Conservation (phyloP, 2,797 vertebrate species). For the Petrocephalus sullivani region DNA sequence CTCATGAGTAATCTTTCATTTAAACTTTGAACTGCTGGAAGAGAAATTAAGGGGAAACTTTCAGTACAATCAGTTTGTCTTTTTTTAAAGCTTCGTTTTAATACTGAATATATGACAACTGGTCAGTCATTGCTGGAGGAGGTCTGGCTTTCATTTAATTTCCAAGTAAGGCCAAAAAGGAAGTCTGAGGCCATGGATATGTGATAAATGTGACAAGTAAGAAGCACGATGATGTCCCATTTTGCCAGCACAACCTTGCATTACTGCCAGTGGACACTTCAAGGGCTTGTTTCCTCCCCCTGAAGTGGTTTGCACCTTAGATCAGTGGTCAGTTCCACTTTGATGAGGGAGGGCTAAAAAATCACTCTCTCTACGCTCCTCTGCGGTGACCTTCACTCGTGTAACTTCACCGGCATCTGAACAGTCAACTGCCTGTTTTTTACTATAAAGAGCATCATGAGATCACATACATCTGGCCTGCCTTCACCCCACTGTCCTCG, state of each 20-base stretch:
- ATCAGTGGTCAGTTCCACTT: background rate
- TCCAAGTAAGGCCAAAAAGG: background rate
- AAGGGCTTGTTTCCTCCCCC: background rate
- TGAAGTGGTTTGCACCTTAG: background rate
- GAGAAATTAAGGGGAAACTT: conserved; percentile 61
- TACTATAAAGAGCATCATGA: background rate
- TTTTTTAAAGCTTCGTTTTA: background rate
- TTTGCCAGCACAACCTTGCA: background rate
- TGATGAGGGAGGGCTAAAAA: background rate
- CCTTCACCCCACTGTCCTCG: background rate
- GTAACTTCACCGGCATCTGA: background rate
- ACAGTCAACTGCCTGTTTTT: background rate
- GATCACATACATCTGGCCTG: background rate
- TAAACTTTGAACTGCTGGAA: conserved; percentile 55
- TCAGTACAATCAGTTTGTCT: background rate
- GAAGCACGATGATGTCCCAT: background rate
- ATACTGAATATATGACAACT: background rate
- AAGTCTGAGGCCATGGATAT: background rate
- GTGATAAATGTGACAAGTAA: background rate
- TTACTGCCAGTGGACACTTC: background rate
- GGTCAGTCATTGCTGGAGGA: conserved; percentile 9
- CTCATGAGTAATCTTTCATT: conserved; percentile 46
- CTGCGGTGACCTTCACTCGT: background rate
- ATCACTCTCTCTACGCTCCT: background rate
- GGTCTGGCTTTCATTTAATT: conserved; percentile 1